Conservation (phyloP, 2,888 invertebrate genomes). For the Drosophila limbata region DNA sequence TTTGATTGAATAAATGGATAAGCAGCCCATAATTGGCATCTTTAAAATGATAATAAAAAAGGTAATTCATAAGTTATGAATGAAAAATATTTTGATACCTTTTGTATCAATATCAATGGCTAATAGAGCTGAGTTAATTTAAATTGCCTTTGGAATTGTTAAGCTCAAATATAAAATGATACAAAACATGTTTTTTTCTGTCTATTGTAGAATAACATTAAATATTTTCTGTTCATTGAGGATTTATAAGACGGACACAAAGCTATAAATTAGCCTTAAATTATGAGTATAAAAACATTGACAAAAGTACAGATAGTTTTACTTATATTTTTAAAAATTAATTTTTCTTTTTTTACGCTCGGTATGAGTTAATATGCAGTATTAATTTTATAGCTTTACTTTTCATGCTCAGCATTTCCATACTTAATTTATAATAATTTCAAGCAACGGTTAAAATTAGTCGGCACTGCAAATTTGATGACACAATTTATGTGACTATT, state of each 20-base stretch:
- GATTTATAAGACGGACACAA: neutral
- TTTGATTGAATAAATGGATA: no score
- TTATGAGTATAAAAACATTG: neutral
- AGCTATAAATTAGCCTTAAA: neutral
- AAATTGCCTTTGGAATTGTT: neutral
- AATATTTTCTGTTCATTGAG: neutral
- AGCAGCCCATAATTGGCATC: no score
- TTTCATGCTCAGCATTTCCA: neutral
- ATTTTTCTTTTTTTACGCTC: neutral
- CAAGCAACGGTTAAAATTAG: conserved; percentile 2
- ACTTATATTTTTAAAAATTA: neutral
- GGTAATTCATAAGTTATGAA: no score
- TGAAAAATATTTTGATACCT: no score
- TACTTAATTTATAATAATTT: conserved; percentile 9
- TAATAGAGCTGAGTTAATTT: neutral
- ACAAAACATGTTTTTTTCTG: neutral
- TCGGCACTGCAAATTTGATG: conserved; percentile 8
- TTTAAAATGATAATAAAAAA: no score
- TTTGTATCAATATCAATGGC: neutral
- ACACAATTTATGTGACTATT: conserved; percentile 14
- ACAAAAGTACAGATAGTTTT: neutral
- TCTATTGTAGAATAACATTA: neutral
- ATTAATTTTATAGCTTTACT: neutral
- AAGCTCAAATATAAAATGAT: neutral
- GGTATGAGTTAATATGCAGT: neutral